These are phyloP conservation scores for Rhagium mordax DNA, from an alignment of 2,888 invertebrate genomes.

Conservation along the genomic window DNA sequence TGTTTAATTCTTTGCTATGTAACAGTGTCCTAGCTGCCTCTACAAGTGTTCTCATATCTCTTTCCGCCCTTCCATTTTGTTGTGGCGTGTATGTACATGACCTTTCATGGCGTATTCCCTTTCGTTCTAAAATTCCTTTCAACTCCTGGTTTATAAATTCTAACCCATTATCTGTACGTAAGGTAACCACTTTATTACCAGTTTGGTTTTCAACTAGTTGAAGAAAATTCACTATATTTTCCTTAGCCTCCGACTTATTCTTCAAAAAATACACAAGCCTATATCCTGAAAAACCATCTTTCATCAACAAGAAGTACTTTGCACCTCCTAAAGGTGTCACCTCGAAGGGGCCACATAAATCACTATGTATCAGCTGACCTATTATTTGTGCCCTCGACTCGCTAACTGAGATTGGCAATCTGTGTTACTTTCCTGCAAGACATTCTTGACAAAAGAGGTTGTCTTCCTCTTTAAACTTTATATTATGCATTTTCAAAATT, in stretches of 20 bases:
- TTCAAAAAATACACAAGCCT: conserved; percentile 41
- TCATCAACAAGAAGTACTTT: conserved; percentile 24
- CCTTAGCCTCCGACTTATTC: conserved; percentile 37
- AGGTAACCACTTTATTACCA: no score
- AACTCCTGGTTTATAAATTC: no score
- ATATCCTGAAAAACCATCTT: conserved; percentile 46
- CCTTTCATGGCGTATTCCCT: no score
- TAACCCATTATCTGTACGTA: no score
- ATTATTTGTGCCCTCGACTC: no score
- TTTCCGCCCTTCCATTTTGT: conserved; percentile 64
- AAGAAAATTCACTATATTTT: conserved; percentile 43
- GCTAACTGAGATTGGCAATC: no score
- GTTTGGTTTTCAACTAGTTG: no score
- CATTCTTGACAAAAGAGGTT: conserved; percentile 38
- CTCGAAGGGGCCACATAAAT: conserved; percentile 33
- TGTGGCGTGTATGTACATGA: no score
- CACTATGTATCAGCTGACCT: conserved; percentile 44
- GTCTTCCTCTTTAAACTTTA: conserved; percentile 28
- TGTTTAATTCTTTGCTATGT: neutral
- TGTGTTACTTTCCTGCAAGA: conserved; percentile 42
- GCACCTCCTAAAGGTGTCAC: neutral
- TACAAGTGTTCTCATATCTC: conserved; percentile 60
- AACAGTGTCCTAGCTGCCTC: neutral
- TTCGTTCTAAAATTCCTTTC: no score
- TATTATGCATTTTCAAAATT: conserved; percentile 28